These are phyloP conservation scores for Xenopus petersii DNA, from an alignment of 2,797 vertebrate genomes.

Conservation along the genomic window DNA sequence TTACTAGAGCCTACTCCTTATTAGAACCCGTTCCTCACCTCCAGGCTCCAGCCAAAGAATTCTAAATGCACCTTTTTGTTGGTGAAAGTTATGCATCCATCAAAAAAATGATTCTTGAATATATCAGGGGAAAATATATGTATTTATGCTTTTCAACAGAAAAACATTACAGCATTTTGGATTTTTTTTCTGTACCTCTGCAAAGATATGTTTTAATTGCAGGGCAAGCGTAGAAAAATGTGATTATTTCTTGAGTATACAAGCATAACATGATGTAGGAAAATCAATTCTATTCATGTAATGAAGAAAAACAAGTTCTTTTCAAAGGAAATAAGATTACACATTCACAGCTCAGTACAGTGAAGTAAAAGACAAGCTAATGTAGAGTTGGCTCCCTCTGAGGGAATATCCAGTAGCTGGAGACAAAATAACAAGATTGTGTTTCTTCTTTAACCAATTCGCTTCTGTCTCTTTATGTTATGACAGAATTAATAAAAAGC, in stretches of 20 bases:
- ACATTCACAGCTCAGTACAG: constrained; percentile 63
- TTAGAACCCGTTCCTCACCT: too few species aligned
- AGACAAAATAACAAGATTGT: constrained; percentile 75
- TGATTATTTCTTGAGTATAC: constrained; percentile 70
- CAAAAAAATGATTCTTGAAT: too few species aligned
- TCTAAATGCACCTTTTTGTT: too few species aligned
- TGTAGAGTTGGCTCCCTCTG: constrained; percentile 63
- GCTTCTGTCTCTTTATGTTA: neutral
- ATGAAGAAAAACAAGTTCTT: constrained; percentile 78
- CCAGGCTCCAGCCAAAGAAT: too few species aligned
- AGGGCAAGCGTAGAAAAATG: constrained; percentile 57
- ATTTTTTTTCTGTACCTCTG: too few species aligned
- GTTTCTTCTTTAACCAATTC: constrained; percentile 72
- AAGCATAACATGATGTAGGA: constrained; percentile 77
- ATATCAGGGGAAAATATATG: too few species aligned
- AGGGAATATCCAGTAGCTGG: constrained; percentile 79
- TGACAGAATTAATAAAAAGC: neutral
- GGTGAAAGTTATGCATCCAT: too few species aligned
- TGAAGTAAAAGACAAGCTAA: constrained; percentile 72
- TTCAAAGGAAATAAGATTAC: constrained; percentile 74
- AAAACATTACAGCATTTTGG: too few species aligned
- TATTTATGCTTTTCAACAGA: too few species aligned
- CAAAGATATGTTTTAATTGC: constrained; percentile 23
- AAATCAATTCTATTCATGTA: constrained; percentile 76
- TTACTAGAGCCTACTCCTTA: too few species aligned